phyloP scores from a whole-genome alignment of 2,888 invertebrate genomes.

The Agrilus mali region DNA sequence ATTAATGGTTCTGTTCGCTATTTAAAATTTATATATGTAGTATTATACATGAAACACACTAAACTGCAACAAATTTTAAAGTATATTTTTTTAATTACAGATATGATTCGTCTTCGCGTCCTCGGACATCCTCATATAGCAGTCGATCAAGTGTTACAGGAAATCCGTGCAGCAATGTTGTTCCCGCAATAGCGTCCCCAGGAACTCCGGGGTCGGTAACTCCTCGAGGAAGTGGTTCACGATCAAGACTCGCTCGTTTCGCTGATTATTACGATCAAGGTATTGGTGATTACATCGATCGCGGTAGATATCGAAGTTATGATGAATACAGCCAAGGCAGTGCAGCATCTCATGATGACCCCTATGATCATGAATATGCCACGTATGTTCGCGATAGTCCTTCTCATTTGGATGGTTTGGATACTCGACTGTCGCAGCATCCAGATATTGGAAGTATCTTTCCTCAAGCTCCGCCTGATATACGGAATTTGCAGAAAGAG shows the following conservation, averaged over 20 bases:
- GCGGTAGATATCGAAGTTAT: slow-evolving; percentile 45
- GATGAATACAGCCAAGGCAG: slow-evolving; percentile 66
- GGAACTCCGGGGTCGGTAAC: slow-evolving; percentile 37
- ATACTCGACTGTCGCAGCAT: slow-evolving; percentile 34
- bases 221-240: slow-evolving; percentile 34
- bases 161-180: slow-evolving; percentile 32
- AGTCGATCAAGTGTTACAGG: slow-evolving; percentile 32
- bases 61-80: too few species aligned
- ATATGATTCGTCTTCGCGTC: slow-evolving; percentile 44
- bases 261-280: slow-evolving; percentile 36
- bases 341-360: slow-evolving; percentile 53
- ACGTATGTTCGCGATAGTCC: slow-evolving; percentile 34
- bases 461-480: slow-evolving; percentile 39
- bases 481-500: slow-evolving; percentile 56
- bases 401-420: slow-evolving; percentile 31
- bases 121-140: slow-evolving; percentile 43
- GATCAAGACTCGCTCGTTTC: slow-evolving; percentile 35
- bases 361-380: slow-evolving; percentile 30
- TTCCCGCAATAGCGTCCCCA: slow-evolving; percentile 40
- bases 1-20: too few species aligned
- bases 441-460: slow-evolving; percentile 20
- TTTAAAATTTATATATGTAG: too few species aligned
- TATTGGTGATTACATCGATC: slow-evolving; percentile 39
- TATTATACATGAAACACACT: too few species aligned
- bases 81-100: slow-evolving; percentile 23